Evolutionary conservation across 2,113 vertebrate species (phyloP).

Genomic region (Penelope pileata): DNA sequence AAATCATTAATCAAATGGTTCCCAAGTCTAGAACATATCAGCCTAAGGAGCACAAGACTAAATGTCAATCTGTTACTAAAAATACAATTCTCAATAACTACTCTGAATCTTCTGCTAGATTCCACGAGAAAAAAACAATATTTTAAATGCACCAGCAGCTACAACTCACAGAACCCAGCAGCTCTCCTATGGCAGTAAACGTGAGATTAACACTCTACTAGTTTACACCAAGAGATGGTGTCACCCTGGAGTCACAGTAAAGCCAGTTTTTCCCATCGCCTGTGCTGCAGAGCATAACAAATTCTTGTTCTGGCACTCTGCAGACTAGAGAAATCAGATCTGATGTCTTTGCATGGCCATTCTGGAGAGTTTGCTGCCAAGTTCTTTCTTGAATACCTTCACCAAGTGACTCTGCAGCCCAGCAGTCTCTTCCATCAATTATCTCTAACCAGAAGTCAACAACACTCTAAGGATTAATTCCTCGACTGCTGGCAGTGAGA

Average conservation of each 20-base stretch:
- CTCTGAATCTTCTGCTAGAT: not conserved
- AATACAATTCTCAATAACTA: not conserved
- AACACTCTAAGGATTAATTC: not conserved
- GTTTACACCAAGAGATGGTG: not conserved
- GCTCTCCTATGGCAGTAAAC: not conserved
- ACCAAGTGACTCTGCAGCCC: not conserved
- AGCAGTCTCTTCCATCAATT: not conserved
- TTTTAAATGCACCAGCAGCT: not conserved
- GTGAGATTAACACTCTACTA: not conserved
- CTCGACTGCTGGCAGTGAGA: not conserved
- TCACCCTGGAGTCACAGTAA: not conserved
- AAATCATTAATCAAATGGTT: not conserved
- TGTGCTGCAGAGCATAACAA: not conserved
- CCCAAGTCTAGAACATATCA: not conserved
- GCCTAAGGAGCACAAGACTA: not conserved
- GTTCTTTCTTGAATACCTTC: not conserved
- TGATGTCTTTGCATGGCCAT: not conserved
- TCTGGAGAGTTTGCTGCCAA: not conserved
- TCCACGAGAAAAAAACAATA: accelerated
- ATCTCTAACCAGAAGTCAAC: not conserved
- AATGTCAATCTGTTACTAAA: not conserved
- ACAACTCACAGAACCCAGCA: not conserved
- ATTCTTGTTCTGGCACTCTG: not conserved
- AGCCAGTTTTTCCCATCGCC: not conserved
- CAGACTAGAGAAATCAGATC: not conserved